Base-by-base conservation (phyloP, 92 coral and sea anemone species). In the Metridium senile region DNA sequence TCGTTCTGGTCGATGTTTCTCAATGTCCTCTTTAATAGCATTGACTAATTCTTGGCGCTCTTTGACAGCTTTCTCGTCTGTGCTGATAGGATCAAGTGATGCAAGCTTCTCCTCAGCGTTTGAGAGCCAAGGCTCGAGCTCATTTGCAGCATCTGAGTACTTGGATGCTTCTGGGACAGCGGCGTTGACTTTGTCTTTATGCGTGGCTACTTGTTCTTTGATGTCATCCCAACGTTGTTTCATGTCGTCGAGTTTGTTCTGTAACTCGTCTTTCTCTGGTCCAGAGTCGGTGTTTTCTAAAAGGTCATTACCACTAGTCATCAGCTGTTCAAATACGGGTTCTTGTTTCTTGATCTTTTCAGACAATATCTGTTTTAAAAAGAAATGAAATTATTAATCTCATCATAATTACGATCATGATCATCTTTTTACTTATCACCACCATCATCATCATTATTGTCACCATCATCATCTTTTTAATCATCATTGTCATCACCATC, bases 251-350 rank as follows among this genome's bases (percentile, higher is more conserved):
- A 95, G 87, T 83, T 92, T 93, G 71, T 81, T 79, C 18, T 85
- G 85, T 68, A 95, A 71, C 58, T 74, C 90, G 53, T 95, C 96
- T 71, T 85, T 87, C 72, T 95, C 97, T 26, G 89, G 81, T 20
- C 99, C 99, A 46, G 99, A 90, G 26, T 92, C 95, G 33, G 95
- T 86, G 76, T 80, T 80, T 75, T 95, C 99, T 26, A 92, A 71
- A 66, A 95, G 84, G 46, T 80, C 72, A 58, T 76, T 83, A 61
- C 99, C 99, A 56, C 87, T 86, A 74, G 84, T 88, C 76, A 92
- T 70, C 22, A 95, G 93, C 72, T 89, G 94, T 26, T 87, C 89
- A 70, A 87, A 90, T 21, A 90, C 92, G 9, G 95, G 92, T 78
- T 95, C 97, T 33, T 86, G 94, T 28, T 93, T 89, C 56, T 72